Percentiles rank a stretch among this genome's conserved stretches.
These are phyloP conservation scores for Ctenomys sociabilis DNA, from an alignment of 2,113 vertebrate species.

Conservation along the genomic window DNA sequence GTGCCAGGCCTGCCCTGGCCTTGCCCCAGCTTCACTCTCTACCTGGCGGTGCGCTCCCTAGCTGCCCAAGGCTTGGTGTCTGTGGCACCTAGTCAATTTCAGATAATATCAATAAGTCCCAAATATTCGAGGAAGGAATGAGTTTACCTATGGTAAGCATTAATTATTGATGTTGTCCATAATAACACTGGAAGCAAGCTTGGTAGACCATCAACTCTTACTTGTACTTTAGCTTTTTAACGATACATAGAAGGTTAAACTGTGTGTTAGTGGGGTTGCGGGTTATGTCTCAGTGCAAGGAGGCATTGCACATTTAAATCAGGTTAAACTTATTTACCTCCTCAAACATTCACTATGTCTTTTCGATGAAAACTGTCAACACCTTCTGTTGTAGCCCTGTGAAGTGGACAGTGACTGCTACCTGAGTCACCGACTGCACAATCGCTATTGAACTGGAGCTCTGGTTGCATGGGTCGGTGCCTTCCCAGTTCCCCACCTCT, in stretches of 20 bases:
- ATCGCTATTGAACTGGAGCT: background rate
- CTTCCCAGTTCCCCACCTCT: background rate
- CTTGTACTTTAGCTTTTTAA: background rate
- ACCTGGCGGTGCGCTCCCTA: rapidly evolving
- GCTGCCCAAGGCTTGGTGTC: background rate
- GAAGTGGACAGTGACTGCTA: background rate
- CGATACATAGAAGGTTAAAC: background rate
- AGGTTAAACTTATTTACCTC: background rate
- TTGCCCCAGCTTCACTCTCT: background rate
- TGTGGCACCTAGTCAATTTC: background rate
- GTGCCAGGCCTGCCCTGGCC: background rate
- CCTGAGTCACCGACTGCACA: background rate
- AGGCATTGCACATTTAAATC: background rate
- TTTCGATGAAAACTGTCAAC: background rate
- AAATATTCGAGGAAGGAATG: background rate
- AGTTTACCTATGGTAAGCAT: background rate
- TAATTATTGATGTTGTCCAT: background rate
- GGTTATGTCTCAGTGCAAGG: background rate
- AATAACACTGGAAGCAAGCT: background rate
- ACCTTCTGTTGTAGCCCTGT: background rate
- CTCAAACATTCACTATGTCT: background rate
- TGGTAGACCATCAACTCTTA: background rate
- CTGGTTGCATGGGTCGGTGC: no score
- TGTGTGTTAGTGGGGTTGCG: background rate
- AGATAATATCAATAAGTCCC: background rate